A percentile compares a stretch with the other conserved stretches of the same genome.
Conservation (phyloP, 2,797 vertebrate species). For the Picus viridis region DNA sequence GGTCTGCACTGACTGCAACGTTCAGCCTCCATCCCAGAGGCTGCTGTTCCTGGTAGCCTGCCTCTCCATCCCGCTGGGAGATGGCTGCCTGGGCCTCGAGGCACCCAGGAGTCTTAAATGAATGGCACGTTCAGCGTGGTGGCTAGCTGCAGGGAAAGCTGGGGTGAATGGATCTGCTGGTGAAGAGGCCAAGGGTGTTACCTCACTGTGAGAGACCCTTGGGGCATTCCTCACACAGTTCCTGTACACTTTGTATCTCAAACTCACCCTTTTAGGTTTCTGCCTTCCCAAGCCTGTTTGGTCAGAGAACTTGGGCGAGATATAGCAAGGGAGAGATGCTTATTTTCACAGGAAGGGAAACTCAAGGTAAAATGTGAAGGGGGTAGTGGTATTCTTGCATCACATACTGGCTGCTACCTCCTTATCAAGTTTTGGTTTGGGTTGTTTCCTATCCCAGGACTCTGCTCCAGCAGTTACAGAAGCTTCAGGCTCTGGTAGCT, state of each 20-base stretch:
- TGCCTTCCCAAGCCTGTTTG: not conserved
- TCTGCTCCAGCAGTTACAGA: conserved; percentile 97
- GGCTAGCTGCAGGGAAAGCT: not conserved
- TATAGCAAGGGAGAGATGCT: not conserved
- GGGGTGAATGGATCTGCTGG: not conserved
- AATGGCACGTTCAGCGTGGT: not conserved
- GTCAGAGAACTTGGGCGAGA: not conserved
- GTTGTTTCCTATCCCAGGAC: conserved; percentile 81
- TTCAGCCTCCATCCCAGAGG: not conserved
- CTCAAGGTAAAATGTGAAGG: not conserved
- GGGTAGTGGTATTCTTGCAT: not conserved
- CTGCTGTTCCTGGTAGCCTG: not conserved
- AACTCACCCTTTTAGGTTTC: not conserved
- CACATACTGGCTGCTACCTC: not conserved
- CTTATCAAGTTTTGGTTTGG: conserved; percentile 5
- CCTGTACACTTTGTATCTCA: not conserved
- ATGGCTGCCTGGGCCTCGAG: not conserved
- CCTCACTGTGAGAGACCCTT: not conserved
- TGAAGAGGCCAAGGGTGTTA: not conserved
- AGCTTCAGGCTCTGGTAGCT: conserved; percentile 93
- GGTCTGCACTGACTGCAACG: not conserved
- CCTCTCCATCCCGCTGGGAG: not conserved
- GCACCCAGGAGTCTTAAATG: not conserved
- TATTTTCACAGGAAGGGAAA: conserved; percentile 17
- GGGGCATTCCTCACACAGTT: not conserved